Percentiles rank a stretch among this genome's conserved stretches.
These are phyloP conservation scores for Distichodus sexfasciatus DNA, from an alignment of 2,797 vertebrate genomes.

Conservation along the genomic window DNA sequence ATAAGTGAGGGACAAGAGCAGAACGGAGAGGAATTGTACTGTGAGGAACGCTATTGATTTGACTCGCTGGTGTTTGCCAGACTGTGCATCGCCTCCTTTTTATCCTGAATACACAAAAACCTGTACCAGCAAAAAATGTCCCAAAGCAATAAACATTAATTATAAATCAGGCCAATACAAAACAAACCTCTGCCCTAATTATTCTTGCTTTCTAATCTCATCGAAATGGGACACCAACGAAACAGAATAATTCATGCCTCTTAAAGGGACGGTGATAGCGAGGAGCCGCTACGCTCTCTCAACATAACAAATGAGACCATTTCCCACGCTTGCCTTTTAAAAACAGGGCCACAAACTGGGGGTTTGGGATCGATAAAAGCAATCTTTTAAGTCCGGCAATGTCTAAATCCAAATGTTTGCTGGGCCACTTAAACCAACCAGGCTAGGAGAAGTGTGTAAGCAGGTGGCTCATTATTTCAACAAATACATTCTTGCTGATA, in stretches of 20 bases:
- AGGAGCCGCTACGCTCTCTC: constrained; percentile 6
- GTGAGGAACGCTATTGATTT: constrained; percentile 51
- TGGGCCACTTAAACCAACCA: constrained; percentile 29
- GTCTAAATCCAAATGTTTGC: constrained; percentile 45
- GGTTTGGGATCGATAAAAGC: constrained; percentile 50
- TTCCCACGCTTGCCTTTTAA: constrained; percentile 35
- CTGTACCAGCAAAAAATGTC: constrained; percentile 1
- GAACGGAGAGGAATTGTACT: constrained; percentile 3
- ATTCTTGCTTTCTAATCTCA: constrained; percentile 35
- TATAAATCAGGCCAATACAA: constrained; percentile 35
- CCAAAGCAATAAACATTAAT: constrained; percentile 36
- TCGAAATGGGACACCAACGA: constrained; percentile 18
- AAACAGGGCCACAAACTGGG: constrained; percentile 8
- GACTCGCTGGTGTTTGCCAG: constrained; percentile 20
- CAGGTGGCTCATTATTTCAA: constrained; percentile 4
- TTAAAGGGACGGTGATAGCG: constrained; percentile 18
- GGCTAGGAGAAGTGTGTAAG: constrained; percentile 20
- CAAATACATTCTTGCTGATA: not conserved
- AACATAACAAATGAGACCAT: constrained; percentile 41
- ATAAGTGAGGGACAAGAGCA: constrained; percentile 34
- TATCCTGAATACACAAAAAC: constrained; percentile 12
- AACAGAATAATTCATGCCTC: constrained; percentile 37
- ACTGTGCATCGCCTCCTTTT: too few relatives aligned
- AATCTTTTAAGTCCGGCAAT: constrained; percentile 48
- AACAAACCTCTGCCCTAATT: constrained; percentile 30